These are phyloP conservation scores for Parthenolecanium corni DNA, from an alignment of 2,888 invertebrate genomes.

Conservation along the genomic window DNA sequence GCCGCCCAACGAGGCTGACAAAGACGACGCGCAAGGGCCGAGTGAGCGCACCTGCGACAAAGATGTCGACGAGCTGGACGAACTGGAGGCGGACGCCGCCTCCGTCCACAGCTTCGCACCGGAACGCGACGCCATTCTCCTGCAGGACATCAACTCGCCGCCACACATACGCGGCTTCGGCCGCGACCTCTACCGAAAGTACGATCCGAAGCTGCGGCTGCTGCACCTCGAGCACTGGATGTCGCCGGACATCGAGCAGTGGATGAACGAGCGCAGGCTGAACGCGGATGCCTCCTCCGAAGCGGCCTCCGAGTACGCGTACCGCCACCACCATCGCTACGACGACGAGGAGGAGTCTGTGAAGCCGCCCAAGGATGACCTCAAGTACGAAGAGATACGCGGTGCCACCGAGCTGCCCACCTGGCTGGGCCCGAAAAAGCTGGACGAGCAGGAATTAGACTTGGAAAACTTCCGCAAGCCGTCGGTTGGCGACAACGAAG, in stretches of 20 bases:
- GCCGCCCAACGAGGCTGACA: neutral
- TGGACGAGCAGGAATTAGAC: slow-evolving; percentile 10
- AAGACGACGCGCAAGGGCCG: neutral
- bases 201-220: slow-evolving; percentile 5
- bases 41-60: no score
- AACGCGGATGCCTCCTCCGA: neutral
- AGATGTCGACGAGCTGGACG: no score
- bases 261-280: slow-evolving; percentile 2
- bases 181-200: slow-evolving; percentile 1
- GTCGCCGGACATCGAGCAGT: slow-evolving; percentile 9
- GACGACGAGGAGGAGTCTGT: neutral
- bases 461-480: slow-evolving; percentile 4
- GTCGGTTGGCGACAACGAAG: neutral
- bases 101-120: slow-evolving; percentile 16
- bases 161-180: slow-evolving; percentile 16
- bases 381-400: slow-evolving; percentile 18
- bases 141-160: slow-evolving; percentile 18
- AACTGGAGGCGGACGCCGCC: neutral
- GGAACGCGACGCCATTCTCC: slow-evolving; percentile 12
- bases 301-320: neutral
- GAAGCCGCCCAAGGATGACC: slow-evolving; percentile 1
- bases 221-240: slow-evolving; percentile 14
- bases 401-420: slow-evolving; percentile 10
- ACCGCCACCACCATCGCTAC: no score
- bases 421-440: slow-evolving; percentile 18